Evolutionary conservation across 2,113 vertebrate species (phyloP), one percentile per base, ranked within the genome.

Genomic region (Neomonachus schauinslandi): DNA sequence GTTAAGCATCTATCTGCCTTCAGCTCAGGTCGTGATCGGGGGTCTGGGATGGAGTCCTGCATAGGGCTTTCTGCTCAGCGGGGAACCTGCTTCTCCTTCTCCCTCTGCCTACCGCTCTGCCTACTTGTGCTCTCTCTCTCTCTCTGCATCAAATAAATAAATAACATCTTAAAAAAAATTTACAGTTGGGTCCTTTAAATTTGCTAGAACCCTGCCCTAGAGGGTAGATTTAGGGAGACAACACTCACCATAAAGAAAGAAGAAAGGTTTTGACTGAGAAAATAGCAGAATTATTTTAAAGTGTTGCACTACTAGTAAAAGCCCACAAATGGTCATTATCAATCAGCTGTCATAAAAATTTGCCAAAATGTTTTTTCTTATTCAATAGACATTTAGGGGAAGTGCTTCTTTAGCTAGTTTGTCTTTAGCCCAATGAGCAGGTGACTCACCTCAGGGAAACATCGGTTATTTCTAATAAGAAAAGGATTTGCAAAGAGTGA

Each of bases 241-340:
- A 59, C 4, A n/a, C 39, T 89, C 87, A 49, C 81, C 55, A 12
- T 63, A 74, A 91, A 88, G 65, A 67, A 2, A 84, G 11, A 96
- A 94, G 39, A 79, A 83, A 84, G 14, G 12, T 79, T 95, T 97
- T 92, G 94, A 90, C 53, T 51, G 42, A 76, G 36, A 83, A 97
- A 96, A 84, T 31, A 26, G 1, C 76, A 31, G 94, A 80, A 87
- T 51, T 81, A 65, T 51, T 92, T 85, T 81, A 86, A 91, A 46
- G 51, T 76, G 14, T 49, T 21, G n/a, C 89, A 15, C 42, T 49
- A 31, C 22, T 91, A 39, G 15, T 16, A 7, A 74, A 97, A 36
- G 6, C 61, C n/a, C 22, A 69, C 24, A 69, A 95, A 80, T 61
- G 57, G 11, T 88, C 31, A 5, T 57, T n/a, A 39, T 31, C 49